Percentiles rank a stretch among this genome's conserved stretches.
phyloP scores from a whole-genome alignment of 2,797 vertebrate genomes.

The Limnodromus scolopaceus region DNA sequence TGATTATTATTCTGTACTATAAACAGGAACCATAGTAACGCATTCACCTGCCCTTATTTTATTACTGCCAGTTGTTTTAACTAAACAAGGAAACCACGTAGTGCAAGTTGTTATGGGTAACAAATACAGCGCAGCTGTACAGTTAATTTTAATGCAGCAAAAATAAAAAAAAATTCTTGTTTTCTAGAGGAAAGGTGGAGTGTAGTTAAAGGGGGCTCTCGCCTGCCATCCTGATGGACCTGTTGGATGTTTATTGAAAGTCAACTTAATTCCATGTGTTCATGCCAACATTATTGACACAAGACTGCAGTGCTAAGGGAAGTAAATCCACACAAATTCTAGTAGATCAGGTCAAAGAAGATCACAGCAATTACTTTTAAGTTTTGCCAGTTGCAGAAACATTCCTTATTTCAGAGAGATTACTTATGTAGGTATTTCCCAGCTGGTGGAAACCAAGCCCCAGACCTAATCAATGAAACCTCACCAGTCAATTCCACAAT shows the following conservation, averaged over 20 bases:
- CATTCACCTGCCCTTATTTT: constrained; percentile 66
- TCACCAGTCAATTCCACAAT: not conserved
- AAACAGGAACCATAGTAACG: constrained; percentile 71
- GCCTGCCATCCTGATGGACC: not conserved
- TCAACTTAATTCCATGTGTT: not conserved
- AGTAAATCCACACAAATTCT: not conserved
- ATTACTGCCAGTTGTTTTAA: constrained; percentile 66
- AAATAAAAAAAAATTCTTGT: not conserved
- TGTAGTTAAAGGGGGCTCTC: not conserved
- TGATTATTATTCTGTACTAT: constrained; percentile 27
- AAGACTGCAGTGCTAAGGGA: not conserved
- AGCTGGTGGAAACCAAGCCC: not conserved
- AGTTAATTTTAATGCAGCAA: not conserved
- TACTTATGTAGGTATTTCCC: not conserved
- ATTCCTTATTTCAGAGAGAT: not conserved
- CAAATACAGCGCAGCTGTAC: constrained; percentile 35
- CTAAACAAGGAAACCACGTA: constrained; percentile 59
- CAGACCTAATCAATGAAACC: constrained; percentile 1
- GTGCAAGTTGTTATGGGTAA: constrained; percentile 26
- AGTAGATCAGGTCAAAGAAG: not conserved
- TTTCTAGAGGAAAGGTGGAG: not conserved
- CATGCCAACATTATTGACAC: not conserved
- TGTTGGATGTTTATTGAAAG: not conserved
- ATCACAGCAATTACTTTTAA: not conserved
- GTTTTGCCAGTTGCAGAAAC: not conserved